Percentiles rank a stretch among this genome's conserved stretches.
These are phyloP conservation scores for Agapornis roseicollis DNA, from an alignment of 2,113 vertebrate genomes.

Conservation along the genomic window DNA sequence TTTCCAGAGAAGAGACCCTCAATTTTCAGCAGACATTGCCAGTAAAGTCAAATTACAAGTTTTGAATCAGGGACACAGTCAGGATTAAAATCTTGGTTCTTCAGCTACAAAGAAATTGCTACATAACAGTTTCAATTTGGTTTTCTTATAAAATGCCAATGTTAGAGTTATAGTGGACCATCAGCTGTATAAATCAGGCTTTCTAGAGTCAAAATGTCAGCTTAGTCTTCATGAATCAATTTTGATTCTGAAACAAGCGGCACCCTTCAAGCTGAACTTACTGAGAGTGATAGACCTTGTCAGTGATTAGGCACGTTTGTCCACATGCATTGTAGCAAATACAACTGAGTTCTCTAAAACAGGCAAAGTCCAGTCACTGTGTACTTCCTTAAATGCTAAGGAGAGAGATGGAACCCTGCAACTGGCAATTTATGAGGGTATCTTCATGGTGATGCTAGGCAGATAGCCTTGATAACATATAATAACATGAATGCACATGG, in stretches of 20 bases:
- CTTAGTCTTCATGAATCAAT: neutral
- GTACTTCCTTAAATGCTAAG: neutral
- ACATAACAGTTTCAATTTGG: neutral
- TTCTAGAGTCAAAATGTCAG: neutral
- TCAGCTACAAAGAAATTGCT: neutral
- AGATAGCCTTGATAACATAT: neutral
- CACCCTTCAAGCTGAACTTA: neutral
- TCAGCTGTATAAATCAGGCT: neutral
- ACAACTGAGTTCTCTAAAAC: neutral
- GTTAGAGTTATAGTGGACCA: neutral
- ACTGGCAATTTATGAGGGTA: neutral
- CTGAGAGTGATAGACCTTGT: neutral
- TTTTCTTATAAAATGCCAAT: neutral
- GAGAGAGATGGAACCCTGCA: neutral
- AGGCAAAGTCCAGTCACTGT: neutral
- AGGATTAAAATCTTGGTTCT: neutral
- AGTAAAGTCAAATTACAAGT: neutral
- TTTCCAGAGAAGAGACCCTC: neutral
- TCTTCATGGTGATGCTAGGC: neutral
- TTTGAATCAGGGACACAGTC: neutral
- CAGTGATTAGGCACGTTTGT: neutral
- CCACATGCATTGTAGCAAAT: neutral
- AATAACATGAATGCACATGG: neutral
- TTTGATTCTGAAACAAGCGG: neutral
- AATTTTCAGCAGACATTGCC: neutral